Percentiles rank a stretch among this genome's conserved stretches.
These are phyloP conservation scores for Ptyas mucosa DNA, from an alignment of 2,113 vertebrate genomes.

Conservation along the genomic window DNA sequence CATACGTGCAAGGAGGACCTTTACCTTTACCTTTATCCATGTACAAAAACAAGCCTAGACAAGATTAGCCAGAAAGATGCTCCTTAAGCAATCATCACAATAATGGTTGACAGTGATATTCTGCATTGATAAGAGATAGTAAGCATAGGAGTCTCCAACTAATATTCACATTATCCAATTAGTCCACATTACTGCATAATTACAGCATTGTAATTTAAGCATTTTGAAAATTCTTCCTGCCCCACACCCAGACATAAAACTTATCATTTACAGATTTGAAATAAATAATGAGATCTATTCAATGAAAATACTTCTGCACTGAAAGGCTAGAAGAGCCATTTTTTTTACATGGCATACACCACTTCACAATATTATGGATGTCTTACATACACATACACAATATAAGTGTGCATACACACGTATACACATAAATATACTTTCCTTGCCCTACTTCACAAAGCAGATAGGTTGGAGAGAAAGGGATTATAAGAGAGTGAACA, in stretches of 20 bases:
- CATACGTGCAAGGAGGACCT: too few species aligned
- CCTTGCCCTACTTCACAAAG: background rate
- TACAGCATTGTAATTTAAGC: background rate
- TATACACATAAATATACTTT: background rate
- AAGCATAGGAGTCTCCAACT: background rate
- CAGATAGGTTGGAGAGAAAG: background rate
- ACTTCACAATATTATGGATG: background rate
- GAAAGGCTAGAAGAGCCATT: background rate
- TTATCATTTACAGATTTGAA: background rate
- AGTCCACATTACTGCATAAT: background rate
- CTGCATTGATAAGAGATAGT: background rate
- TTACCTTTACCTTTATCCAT: background rate
- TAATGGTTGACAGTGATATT: background rate
- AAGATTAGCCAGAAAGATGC: background rate
- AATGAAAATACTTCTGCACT: background rate
- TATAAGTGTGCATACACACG: background rate
- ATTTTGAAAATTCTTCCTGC: background rate
- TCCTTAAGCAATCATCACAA: background rate
- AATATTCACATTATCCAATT: background rate
- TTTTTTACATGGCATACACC: background rate
- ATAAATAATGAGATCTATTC: background rate
- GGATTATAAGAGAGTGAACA: background rate
- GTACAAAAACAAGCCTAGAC: background rate
- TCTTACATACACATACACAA: background rate
- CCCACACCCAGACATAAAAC: background rate